Conservation (phyloP, 2,797 vertebrate genomes). For the Hoplostethus atlanticus region DNA sequence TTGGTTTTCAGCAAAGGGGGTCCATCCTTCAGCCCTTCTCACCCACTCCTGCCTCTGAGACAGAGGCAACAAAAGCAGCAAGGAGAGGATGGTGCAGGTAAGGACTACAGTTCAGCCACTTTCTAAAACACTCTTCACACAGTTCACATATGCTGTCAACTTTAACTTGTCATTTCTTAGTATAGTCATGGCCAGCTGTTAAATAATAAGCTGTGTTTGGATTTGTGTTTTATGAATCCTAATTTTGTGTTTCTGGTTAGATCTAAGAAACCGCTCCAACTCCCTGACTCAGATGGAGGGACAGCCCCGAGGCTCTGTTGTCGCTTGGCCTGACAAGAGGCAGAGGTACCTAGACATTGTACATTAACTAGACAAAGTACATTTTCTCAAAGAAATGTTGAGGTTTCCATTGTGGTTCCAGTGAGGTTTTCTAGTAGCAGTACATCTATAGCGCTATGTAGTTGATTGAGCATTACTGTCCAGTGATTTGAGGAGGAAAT, state of each 20-base stretch:
- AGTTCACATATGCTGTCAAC: too few relatives aligned
- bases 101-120: constrained; percentile 27
- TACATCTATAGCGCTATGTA: too few relatives aligned
- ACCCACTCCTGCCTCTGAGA: constrained; percentile 94
- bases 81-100: constrained; percentile 90
- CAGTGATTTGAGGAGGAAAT: too few relatives aligned
- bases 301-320: constrained; percentile 84
- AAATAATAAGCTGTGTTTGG: too few relatives aligned
- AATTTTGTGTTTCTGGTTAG: constrained; percentile 72
- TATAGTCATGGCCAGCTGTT: not conserved
- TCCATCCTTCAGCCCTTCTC: constrained; percentile 91
- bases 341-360: constrained; percentile 84
- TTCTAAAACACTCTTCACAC: too few relatives aligned
- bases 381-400: not conserved
- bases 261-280: constrained; percentile 92
- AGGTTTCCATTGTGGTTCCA: not conserved
- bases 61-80: constrained; percentile 95
- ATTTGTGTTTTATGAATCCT: not conserved
- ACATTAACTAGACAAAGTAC: not conserved
- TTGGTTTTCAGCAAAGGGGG: constrained; percentile 86
- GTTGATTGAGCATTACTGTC: too few relatives aligned
- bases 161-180: not conserved
- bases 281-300: constrained; percentile 92
- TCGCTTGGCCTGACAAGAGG: constrained; percentile 93
- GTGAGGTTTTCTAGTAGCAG: too few relatives aligned